Evolutionary conservation across 2,888 invertebrate genomes (phyloP).

Genomic region (Pandemis heparana): DNA sequence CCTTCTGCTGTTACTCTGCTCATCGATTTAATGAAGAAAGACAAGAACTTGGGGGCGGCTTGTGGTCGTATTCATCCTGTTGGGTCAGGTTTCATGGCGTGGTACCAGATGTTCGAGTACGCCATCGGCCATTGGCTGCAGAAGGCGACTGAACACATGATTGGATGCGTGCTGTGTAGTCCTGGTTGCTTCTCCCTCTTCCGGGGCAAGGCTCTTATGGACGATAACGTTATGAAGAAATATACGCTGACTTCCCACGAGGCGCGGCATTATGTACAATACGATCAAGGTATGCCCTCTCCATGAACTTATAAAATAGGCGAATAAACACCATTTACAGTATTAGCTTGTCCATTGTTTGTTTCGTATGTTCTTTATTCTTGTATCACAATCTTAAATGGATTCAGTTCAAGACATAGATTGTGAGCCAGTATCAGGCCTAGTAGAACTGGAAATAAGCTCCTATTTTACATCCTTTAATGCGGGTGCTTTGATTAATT

Average conservation of each 20-base stretch:
- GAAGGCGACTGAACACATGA: slow-evolving; percentile 96
- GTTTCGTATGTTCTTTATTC: neutral
- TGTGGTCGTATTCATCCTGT: slow-evolving; percentile 96
- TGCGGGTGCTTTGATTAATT: too few relatives aligned
- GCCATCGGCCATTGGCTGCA: slow-evolving; percentile 97
- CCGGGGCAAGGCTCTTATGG: slow-evolving; percentile 95
- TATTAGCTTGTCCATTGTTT: neutral
- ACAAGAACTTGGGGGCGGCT: slow-evolving; percentile 92
- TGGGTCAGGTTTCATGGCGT: slow-evolving; percentile 93
- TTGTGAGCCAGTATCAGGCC: too few relatives aligned
- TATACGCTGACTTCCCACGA: slow-evolving; percentile 93
- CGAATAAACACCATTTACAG: neutral
- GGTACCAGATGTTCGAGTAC: slow-evolving; percentile 96
- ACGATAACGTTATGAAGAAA: slow-evolving; percentile 94
- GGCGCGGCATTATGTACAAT: slow-evolving; percentile 95
- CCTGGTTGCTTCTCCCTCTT: slow-evolving; percentile 97
- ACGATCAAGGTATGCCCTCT: slow-evolving; percentile 91
- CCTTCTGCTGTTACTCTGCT: slow-evolving; percentile 92
- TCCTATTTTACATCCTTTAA: too few relatives aligned
- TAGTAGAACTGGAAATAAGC: too few relatives aligned
- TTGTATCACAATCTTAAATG: too few relatives aligned
- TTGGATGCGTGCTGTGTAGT: slow-evolving; percentile 95
- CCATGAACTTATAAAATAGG: neutral
- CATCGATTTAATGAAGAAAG: slow-evolving; percentile 94
- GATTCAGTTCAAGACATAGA: too few relatives aligned